A percentile compares a stretch with the other conserved stretches of the same genome.
Conservation (phyloP, 1,140 invertebrate species). For the Drosophila subobscura region DNA sequence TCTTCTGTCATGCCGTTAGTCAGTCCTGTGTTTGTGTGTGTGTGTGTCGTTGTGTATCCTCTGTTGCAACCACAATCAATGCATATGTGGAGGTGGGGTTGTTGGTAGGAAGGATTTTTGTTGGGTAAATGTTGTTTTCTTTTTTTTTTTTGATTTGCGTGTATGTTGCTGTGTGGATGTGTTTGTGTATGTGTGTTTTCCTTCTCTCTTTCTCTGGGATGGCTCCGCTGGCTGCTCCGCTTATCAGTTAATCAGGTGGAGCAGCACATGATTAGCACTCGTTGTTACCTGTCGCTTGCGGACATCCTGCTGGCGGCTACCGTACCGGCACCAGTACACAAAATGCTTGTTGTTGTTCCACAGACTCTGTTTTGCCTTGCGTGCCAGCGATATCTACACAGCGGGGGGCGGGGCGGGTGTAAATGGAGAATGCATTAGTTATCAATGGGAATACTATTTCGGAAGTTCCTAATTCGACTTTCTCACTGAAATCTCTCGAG, state of each 20-base stretch:
- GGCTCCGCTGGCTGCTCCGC: constrained; percentile 25
- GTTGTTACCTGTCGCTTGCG: constrained; percentile 87
- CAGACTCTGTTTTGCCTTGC: constrained; percentile 80
- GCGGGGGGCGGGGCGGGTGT: too few relatives aligned
- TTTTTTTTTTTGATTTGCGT: background rate
- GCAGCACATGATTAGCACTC: constrained; percentile 74
- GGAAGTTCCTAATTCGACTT: too few relatives aligned
- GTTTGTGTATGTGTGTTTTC: background rate
- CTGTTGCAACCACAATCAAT: constrained; percentile 62
- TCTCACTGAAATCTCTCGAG: too few relatives aligned
- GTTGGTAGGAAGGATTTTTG: constrained; percentile 25
- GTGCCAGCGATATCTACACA: constrained; percentile 74
- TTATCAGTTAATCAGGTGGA: constrained; percentile 78
- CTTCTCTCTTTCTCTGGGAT: background rate
- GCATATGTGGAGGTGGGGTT: constrained; percentile 23
- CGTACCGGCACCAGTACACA: constrained; percentile 88
- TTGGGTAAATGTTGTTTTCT: constrained; percentile 24
- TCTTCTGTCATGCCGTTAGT: constrained; percentile 11
- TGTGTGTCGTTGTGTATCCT: constrained; percentile 21
- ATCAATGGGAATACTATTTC: too few relatives aligned
- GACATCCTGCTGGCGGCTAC: constrained; percentile 86
- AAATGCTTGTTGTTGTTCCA: constrained; percentile 89
- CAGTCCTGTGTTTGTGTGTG: constrained; percentile 27
- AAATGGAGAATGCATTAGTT: too few relatives aligned
- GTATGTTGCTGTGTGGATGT: background rate